Evolutionary conservation across 2,113 vertebrate genomes (phyloP), one percentile per base, ranked within the genome.

Genomic region (human (Homo sapiens)): DNA sequence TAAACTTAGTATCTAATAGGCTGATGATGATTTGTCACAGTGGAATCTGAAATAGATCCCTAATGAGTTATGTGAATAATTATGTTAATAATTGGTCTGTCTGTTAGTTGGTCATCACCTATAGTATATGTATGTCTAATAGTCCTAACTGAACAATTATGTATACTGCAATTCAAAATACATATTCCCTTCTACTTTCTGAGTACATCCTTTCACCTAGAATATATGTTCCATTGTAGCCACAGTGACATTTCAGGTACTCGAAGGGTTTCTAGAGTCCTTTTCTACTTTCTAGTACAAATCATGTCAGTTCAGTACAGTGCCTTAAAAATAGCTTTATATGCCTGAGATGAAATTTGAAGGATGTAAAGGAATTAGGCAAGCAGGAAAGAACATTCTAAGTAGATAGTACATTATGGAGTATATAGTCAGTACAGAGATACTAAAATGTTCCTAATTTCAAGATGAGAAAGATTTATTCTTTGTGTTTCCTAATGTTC

Each of bases 241-340:
- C 43, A 45, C 9, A 61, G 5, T 85, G 93, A 90, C 30, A 81
- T 32, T 83, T 78, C 17, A 94, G 59, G 9, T 43, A 83, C 12
- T 61, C 35, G 59, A 0, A 75, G 30, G 11, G 7, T 90, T 93
- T 87, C 50, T 66, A 82, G 43, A 70, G 35, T 25, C 16, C 64
- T 88, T 96, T 75, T 83, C 30, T 73, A 3, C 81, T 59, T 94
- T 90, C 35, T 64, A 35, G 7, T 84, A 84, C 23, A 96, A 68
- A 59, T 84, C 4, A 22, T 57, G 14, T 55, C 57, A 81, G 18
- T 81, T 93, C 8, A 61, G 0, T 40, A 48, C 11, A 72, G 18
- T 85, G 12, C n/a, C 59, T 94, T 96, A 72, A 89, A 96, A 93
- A 78, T 16, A 87, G 23, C 66, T 66, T 78, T 80, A 7, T 90